phyloP scores from a whole-genome alignment of 2,888 invertebrate genomes.

The Lydus trimaculatus region DNA sequence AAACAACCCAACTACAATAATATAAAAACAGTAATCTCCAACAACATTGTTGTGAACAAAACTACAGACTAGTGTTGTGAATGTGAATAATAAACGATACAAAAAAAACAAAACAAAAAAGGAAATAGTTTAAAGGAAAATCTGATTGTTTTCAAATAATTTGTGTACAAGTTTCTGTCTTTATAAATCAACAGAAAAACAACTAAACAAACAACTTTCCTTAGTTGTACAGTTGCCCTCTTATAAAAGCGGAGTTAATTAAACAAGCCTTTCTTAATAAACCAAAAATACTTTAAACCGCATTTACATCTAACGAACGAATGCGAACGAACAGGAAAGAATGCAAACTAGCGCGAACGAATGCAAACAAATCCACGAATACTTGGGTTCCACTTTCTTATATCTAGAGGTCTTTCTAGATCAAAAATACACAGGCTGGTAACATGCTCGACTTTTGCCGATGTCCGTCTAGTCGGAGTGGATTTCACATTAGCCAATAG shows the following conservation, averaged over 20 bases:
- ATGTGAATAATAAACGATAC: conserved; percentile 47
- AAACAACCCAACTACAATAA: conserved; percentile 13
- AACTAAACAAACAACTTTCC: conserved; percentile 7
- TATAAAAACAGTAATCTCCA: conserved; percentile 26
- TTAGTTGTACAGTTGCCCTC: neutral
- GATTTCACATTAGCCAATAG: no score
- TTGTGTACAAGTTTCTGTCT: conserved; percentile 13
- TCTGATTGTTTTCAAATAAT: neutral
- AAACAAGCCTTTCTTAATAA: conserved; percentile 6
- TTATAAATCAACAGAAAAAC: conserved; percentile 29
- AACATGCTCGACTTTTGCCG: no score
- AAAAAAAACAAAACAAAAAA: conserved; percentile 6
- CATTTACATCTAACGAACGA: no score
- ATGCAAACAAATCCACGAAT: no score
- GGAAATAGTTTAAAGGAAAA: no score
- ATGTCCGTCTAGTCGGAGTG: no score
- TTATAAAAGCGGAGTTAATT: conserved; percentile 30
- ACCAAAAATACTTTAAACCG: neutral
- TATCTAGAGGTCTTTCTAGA: no score
- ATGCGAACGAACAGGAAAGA: no score
- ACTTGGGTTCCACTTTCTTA: no score
- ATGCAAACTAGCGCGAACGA: no score
- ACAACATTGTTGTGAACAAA: conserved; percentile 44
- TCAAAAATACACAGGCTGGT: no score
- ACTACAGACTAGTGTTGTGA: conserved; percentile 38